Conservation (phyloP, 2,888 invertebrate genomes). For the Carterocephalus palaemon region DNA sequence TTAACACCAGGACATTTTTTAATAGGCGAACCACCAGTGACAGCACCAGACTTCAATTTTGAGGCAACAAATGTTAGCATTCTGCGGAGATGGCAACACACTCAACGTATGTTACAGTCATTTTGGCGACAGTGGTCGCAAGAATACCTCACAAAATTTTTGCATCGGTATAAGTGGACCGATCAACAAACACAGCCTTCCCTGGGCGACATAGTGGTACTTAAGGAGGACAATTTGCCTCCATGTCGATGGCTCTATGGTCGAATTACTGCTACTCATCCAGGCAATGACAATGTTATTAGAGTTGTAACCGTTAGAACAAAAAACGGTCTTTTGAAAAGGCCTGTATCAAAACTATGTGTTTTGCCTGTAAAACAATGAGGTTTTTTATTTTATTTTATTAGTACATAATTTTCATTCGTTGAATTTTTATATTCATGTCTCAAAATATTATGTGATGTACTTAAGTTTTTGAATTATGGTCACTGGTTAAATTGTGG, state of each 20-base stretch:
- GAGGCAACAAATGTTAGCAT: conserved; percentile 8
- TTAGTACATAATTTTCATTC: background rate
- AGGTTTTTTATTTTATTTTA: background rate
- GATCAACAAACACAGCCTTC: too few species aligned
- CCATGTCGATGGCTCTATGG: conserved; percentile 5
- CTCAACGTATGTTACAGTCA: conserved; percentile 16
- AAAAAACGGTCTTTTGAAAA: conserved; percentile 5
- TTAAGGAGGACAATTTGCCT: too few species aligned
- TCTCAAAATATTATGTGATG: too few species aligned
- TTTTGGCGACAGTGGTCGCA: too few species aligned
- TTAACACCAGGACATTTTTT: conserved; percentile 30
- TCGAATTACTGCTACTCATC: conserved; percentile 8
- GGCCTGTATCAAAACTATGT: conserved; percentile 2
- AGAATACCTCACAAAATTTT: too few species aligned
- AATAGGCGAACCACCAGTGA: conserved; percentile 26
- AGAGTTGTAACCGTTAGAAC: conserved; percentile 1
- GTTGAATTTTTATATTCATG: too few species aligned
- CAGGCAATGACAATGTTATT: conserved; percentile 6
- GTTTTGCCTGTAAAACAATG: conserved; percentile 3
- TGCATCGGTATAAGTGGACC: too few species aligned
- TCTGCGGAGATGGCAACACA: conserved; percentile 22
- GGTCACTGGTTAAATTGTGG: background rate
- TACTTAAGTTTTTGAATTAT: background rate
- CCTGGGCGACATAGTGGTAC: too few species aligned
- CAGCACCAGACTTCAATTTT: conserved; percentile 19